A percentile compares a stretch with the other conserved stretches of the same genome.
These are phyloP conservation scores for Zingel zingel DNA, from an alignment of 2,113 vertebrate species.

Conservation along the genomic window DNA sequence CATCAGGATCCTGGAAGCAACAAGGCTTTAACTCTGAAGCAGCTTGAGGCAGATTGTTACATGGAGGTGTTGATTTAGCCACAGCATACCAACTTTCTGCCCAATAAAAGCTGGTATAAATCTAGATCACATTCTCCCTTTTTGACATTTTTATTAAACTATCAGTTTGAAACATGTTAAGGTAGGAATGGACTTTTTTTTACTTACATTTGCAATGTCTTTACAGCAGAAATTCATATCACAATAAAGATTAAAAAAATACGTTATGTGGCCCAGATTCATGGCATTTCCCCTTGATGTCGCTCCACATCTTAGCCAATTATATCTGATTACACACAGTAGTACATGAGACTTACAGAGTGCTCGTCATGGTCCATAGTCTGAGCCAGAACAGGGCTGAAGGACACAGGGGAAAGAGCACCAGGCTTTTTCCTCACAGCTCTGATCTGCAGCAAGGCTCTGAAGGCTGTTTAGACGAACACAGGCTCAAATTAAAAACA, in stretches of 20 bases:
- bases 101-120: neutral
- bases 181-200: neutral
- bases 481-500: neutral
- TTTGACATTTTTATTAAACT: neutral
- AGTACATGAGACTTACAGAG: slow-evolving; percentile 85
- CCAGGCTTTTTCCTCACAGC: slow-evolving; percentile 97
- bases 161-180: neutral
- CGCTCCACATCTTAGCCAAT: neutral
- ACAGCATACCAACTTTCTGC: neutral
- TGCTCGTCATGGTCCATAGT: slow-evolving; percentile 96
- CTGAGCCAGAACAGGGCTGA: slow-evolving; percentile 97
- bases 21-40: neutral
- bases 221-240: neutral
- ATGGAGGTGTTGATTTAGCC: no score
- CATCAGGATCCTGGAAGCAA: no score
- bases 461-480: slow-evolving; percentile 87
- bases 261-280: neutral
- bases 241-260: neutral
- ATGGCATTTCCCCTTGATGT: neutral
- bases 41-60: neutral
- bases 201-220: neutral
- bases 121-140: neutral
- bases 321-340: neutral
- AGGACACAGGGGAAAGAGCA: slow-evolving; percentile 93
- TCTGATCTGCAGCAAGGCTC: slow-evolving; percentile 97